Evolutionary conservation across 2,113 vertebrate species (phyloP), one percentile per base, ranked within the genome.

Genomic region (Lepus timidus): DNA sequence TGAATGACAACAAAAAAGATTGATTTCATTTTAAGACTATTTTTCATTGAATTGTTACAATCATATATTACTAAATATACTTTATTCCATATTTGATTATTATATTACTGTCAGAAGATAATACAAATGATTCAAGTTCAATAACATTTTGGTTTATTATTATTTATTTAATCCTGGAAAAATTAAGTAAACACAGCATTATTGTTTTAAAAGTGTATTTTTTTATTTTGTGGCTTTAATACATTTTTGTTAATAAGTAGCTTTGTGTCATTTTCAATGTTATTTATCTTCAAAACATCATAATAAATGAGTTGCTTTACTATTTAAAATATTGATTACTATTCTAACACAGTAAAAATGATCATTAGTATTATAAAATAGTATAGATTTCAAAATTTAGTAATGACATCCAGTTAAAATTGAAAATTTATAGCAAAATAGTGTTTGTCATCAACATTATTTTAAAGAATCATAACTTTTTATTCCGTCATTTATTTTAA

Each of bases 401-500:
- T 76, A 36, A 84, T 39, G 0, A 31, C 75, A 36, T 73, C 0
- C 1, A 44, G 1, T 67, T 89, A 20, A 75, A 23, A 84, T 4
- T 27, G 20, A 17, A 1, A 58, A 76, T 64, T n/a, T 55, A 4
- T 51, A 73, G 13, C 70, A 29, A 62, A 86, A 78, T 76, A 3
- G 62, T 58, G 25, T 52, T 1, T 64, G 76, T 58, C 19, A 58
- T 65, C 2, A 81, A 44, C 31, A 13, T 33, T 36, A 36, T 44
- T 52, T 58, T 74, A 2, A 71, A 82, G 10, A 87, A 61, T 27
- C 14, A 12, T 51, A 71, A 29, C 9, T 51, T 84, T 20, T 12
- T 96, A 82, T 73, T 62, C 4, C 9, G 75, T 80, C 0, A 70
- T 83, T 93, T 55, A 36, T 13, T 89, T 36, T 31, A 70, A 93